Conservation (phyloP, 2,113 vertebrate species). For the Enhydra lutris region DNA sequence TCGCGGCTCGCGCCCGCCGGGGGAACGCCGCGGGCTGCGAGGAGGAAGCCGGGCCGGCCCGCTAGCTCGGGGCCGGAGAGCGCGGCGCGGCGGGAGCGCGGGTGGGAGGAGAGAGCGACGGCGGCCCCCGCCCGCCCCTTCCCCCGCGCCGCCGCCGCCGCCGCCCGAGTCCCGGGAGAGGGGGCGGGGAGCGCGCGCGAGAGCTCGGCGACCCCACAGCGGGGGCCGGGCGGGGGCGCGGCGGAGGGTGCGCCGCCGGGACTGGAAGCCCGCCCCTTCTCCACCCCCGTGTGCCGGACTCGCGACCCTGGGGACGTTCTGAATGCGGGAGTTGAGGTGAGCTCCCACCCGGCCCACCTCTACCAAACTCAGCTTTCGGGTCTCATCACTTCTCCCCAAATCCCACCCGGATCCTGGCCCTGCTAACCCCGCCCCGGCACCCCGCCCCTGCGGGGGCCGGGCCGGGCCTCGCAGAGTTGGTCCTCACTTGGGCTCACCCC, state of each 20-base stretch:
- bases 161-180: background rate
- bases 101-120: conserved; percentile 48
- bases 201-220: background rate
- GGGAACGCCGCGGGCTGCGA: conserved; percentile 8
- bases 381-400: background rate
- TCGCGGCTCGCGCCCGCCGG: conserved; percentile 52
- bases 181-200: background rate
- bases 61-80: background rate
- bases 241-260: background rate
- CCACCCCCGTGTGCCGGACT: rapidly evolving
- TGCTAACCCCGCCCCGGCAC: background rate
- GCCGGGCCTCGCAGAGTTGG: background rate
- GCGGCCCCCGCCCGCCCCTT: conserved; percentile 44
- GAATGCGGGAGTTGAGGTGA: background rate
- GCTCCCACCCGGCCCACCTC: background rate
- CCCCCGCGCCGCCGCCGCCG: conserved; percentile 26
- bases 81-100: conserved; percentile 42
- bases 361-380: background rate
- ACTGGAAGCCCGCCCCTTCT: background rate
- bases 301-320: background rate
- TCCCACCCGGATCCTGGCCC: background rate
- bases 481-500: background rate
- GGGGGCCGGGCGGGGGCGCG: background rate
- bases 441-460: background rate
- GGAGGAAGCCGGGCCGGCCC: background rate